Conservation (phyloP, 2,888 invertebrate species). For the Balanococcus diminutus region DNA sequence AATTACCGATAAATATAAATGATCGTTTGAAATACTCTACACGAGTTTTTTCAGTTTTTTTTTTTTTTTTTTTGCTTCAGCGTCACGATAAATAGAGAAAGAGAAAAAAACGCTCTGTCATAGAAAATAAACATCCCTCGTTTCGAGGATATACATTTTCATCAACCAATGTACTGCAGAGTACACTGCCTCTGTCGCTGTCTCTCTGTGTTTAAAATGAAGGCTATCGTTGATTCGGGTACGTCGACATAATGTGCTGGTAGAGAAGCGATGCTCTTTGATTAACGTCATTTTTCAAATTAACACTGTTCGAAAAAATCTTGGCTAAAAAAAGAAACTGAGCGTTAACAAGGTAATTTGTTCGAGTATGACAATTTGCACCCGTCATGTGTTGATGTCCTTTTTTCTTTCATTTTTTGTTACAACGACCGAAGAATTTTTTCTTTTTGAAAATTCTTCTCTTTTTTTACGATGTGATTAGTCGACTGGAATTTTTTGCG, state of each 20-base stretch:
- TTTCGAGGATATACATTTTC: slow-evolving; percentile 3
- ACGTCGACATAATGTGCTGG: slow-evolving; percentile 1
- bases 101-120: neutral
- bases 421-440: neutral
- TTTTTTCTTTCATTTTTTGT: neutral
- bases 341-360: slow-evolving; percentile 11
- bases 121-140: neutral
- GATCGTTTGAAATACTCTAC: neutral
- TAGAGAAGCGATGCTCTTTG: neutral
- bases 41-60: no score
- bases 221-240: neutral
- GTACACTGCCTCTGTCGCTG: no score
- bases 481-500: neutral
- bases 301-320: neutral
- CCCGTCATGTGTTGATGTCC: neutral
- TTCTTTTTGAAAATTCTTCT: neutral
- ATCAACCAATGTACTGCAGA: neutral
- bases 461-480: neutral
- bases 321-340: neutral
- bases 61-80: neutral
- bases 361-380: slow-evolving; percentile 1
- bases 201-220: neutral
- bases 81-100: neutral
- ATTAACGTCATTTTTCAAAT: slow-evolving; percentile 19
- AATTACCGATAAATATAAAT: slow-evolving; percentile 19